Evolutionary conservation across 2,113 vertebrate genomes (phyloP), one percentile per base, ranked within the genome.

Genomic region (Craseonycteris thonglongyai): DNA sequence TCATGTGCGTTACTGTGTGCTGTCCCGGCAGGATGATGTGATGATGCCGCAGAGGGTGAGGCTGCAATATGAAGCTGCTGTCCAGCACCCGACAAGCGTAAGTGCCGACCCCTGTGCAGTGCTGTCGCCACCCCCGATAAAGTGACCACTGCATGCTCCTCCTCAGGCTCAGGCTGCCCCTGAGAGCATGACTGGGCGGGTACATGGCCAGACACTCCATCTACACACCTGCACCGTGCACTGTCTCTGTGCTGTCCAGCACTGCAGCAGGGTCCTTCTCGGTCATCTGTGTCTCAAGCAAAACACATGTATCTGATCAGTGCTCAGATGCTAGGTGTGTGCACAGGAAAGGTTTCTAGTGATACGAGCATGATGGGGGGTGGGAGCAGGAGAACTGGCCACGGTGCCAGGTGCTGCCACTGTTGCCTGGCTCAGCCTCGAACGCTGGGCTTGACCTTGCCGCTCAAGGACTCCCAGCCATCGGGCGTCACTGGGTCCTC

Each of bases 41-140:
- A 99, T 99, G 99, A 98, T 99, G 98, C 99, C 99, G 3, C 98
- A 99, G 98, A 98, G 99, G 96, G 98, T 99, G 85, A 98, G 99
- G 59, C 97, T 99, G 83, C 99, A 99, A 91, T 97, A 98, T 18
- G 95, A 99, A 75, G 98, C 98, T 3, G 98, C 98, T 63, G 24
- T 98, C 72, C 97, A 93, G 56, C 98, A 98, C 92, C 99, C 98
- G n/a, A 96, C 97, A 22, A 98, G 98, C 65, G 99, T 99, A 97
- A 99, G 99, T 99, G 96, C 22, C 7, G 49, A 38, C 93, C 30
- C 93, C 90, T 35, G 85, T 82, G 11, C 66, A 47, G 38, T 26
- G 1, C 11, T 7, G 19, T 11, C 22, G 79, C 89, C n/a, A 3
- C 87, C 79, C 96, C 80, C 19, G 49, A 79, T 22, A 45, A 92